Base-by-base conservation (phyloP, 2,113 vertebrate genomes). In the Toxotes chatareus region DNA sequence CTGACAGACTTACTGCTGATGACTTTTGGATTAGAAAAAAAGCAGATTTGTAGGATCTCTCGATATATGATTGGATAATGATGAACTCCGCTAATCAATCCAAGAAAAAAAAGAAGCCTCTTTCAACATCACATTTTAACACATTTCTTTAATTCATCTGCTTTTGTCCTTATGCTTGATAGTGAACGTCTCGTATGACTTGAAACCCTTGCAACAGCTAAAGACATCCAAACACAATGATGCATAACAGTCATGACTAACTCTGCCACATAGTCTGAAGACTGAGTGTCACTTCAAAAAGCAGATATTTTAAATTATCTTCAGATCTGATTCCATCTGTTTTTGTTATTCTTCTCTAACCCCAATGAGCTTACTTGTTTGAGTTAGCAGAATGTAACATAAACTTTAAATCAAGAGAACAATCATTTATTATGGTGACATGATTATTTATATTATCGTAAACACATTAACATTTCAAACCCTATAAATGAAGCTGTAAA, bases 271-370 rank as follows among this genome's bases (percentile, higher is more conserved):
- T 13, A 34, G 56, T 44, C 76, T 76, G 47, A 44, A 55, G 63
- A 21, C 16, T 44, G 44, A 72, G 51, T 36, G 56, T 79, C 66
- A 73, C 80, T 79, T 81, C 44, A 79, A 82, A 80, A 79, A 73
- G 42, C 46, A 73, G 64, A 73, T 66, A 60, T 80, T 74, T 62
- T 14, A 38, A 73, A 82, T 80, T 27, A 83, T 80, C 77, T 74
- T 49, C 77, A 51, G 57, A 46, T 21, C 69, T 73, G 71, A 83
- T 82, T 61, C 69, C 59, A 70, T 76, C 64, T 47, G 32, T 46
- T 72, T 57, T 55, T 62, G 13, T 74, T 65, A 46, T 40, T 74
- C 27, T 49, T n/a, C 60, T 53, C 55, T 75, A 53, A 81, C 75
- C 77, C 76, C 49, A 65, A 42, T 56, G 55, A 56, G 31, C n/a